Percentiles rank a stretch among this genome's conserved stretches.
phyloP scores from a whole-genome alignment of 2,797 vertebrate species.

The Anas bahamensis region DNA sequence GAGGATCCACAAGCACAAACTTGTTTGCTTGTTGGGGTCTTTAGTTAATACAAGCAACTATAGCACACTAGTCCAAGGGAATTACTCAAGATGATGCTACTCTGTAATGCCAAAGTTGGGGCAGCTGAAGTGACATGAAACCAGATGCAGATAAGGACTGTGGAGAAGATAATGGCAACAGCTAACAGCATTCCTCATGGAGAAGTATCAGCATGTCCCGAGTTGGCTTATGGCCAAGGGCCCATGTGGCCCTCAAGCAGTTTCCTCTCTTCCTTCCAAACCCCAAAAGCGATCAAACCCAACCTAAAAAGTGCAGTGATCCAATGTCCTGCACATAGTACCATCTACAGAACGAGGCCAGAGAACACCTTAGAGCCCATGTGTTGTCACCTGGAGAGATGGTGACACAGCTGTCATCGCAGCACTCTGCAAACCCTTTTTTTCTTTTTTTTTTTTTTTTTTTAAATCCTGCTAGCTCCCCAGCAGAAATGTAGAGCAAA shows the following conservation, averaged over 20 bases:
- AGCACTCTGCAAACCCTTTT: not conserved
- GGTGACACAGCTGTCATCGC: not conserved
- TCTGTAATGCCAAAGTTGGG: not conserved
- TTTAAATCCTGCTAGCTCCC: not conserved
- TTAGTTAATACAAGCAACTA: not conserved
- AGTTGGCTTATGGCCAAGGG: rapidly evolving
- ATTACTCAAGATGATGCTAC: not conserved
- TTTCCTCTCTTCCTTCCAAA: not conserved
- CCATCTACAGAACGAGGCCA: not conserved
- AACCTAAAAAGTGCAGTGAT: not conserved
- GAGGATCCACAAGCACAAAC: not conserved
- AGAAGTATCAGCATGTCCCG: not conserved
- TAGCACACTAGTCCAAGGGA: not conserved
- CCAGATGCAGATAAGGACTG: not conserved
- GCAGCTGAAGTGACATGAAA: not conserved
- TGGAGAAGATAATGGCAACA: not conserved
- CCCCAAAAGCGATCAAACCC: not conserved
- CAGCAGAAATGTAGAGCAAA: not conserved
- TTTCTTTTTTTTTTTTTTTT: not conserved
- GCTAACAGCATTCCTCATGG: not conserved
- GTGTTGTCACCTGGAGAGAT: not conserved
- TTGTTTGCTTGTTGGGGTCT: not conserved
- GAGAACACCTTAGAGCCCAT: not conserved
- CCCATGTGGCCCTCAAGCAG: not conserved
- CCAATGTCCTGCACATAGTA: not conserved